Evolutionary conservation across 2,113 vertebrate species (phyloP), one percentile per base, ranked within the genome.

Genomic region (Sinocyclocheilus grahami): DNA sequence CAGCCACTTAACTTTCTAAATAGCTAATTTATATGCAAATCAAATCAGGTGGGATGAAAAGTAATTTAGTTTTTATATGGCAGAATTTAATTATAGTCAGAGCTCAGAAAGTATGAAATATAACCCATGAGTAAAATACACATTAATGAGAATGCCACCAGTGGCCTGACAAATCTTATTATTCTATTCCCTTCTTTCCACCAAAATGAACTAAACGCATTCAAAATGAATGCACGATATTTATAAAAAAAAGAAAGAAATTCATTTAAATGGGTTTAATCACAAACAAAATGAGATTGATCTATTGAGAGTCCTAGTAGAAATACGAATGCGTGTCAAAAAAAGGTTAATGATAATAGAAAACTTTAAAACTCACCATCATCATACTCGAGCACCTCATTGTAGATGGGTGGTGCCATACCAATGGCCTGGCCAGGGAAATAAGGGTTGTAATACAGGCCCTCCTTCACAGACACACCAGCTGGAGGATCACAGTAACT

Each of bases 321-420:
- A 42, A 42, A 9, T 42, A 42, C 2, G 8, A 42, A 42, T 42
- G 42, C 9, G 42, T 42, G 7, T 42, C 8, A 9, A 9, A 42
- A 37, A 42, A 42, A 2, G 10, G 5, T 1, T 55, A 58, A 53
- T 69, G 65, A 77, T 24, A 30, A 48, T 13, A 39, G 18, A 24
- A 81, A 81, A n/a, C 58, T 0, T 20, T 22, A 33, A 2, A n/a
- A 86, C 93, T 94, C 85, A 98, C 97, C 97, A 0, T 99, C 97
- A 0, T 97, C 97, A 7, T 39, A 98, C 81, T 99, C 97, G 71
- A 99, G 87, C 18, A 98, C 77, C 79, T 99, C 97, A 1, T 95
- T 95, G 91, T 99, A 99, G 92, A 99, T 96, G 3, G 97, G 97
- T 0, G 97, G 97, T 0, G 97, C 97, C 97, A 98, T 99, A 62